Base-by-base conservation (phyloP, 2,113 vertebrate genomes). In the Redunca redunca region DNA sequence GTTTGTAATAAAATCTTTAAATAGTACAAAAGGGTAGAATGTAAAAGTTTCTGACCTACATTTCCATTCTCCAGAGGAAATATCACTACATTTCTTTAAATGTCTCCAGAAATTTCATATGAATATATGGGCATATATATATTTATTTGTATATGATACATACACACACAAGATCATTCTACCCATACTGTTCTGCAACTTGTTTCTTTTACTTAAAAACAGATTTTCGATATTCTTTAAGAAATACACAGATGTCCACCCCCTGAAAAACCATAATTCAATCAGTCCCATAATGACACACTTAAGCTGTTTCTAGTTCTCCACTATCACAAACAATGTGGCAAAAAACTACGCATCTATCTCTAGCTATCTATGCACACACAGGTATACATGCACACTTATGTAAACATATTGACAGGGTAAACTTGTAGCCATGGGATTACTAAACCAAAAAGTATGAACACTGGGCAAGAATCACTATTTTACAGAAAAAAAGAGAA, bases 401-500 rank as follows among this genome's bases (percentile, higher is more conserved):
- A 58, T 3, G 17, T 84, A 36, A 88, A 95, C 23, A 85, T 11
- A 88, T 0, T 30, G 43, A 58, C 82, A 82, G 7, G 7, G 43
- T 77, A 67, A 67, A 87, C 64, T 46, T 92, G 15, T 64, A 85
- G 55, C n/a, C 64, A 93, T 13, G 10, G 43, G 52, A 93, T 80
- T 91, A 92, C 30, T 89, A 90, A 82, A 8, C 57, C 48, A 95
- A 77, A 88, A 96, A 21, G 4, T 64, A 78, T 6, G 28, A 74
- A 58, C 50, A 36, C 2, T 40, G 13, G 43, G 13, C 14, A 92
- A 15, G 26, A 87, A 91, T 28, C 58, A 83, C 60, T 89, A 82
- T 95, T 95, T 94, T 89, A 92, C 21, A 58, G 30, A 88, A 13
- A 83, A 85, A 93, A 57, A 93, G 33, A 89, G 17, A 94, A 55